Evolutionary conservation across 2,888 invertebrate species (phyloP), one percentile per base, ranked within the genome.

Genomic region (Aethes cnicana): DNA sequence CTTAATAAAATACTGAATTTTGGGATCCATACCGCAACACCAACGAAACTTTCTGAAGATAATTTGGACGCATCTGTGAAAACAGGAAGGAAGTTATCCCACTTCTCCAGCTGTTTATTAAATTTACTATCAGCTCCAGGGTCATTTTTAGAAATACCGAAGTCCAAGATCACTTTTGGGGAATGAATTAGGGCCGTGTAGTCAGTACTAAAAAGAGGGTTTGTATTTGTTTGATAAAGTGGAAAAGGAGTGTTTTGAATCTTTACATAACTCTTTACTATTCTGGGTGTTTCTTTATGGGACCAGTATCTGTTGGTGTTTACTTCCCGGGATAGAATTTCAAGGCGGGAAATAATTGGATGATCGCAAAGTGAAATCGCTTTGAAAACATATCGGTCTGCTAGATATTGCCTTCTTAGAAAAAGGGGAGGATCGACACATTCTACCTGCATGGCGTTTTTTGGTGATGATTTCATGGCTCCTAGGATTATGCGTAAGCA

Each of bases 51-150:
- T 0, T 18, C 6, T 9, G 11, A 17, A 4, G 48, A 26, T 1
- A 28, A 2, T 17, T 49, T 49, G 4, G 49, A 54, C 1, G 49
- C 54, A 21, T 54, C 49, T 1, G 47, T 49, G 17, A 30, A 54
- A 5, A 54, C 20, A 2, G 23, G 1, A 1, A 28, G 8, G 21
- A 30, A 49, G 3, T 28, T 8, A 2, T 26, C 4, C 17, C 21
- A 46, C 3, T 41, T 6, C 20, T 20, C 18, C 6, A 46, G 1
- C 4, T 6, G 2, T n/a, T 17, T 4, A 5, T 14, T 8, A 11
- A 35, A 35, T 7, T 7, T 25, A 0, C 2, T 2, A 26, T 42
- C 6, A 14, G 35, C 17, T 2, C 2, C 21, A 5, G 14, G 32
- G 14, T 32, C 32, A 8, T 32, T 2, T 12, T 16, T 32, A 12